phyloP scores from a whole-genome alignment of 2,113 vertebrate species.

The Mungos mungo region DNA sequence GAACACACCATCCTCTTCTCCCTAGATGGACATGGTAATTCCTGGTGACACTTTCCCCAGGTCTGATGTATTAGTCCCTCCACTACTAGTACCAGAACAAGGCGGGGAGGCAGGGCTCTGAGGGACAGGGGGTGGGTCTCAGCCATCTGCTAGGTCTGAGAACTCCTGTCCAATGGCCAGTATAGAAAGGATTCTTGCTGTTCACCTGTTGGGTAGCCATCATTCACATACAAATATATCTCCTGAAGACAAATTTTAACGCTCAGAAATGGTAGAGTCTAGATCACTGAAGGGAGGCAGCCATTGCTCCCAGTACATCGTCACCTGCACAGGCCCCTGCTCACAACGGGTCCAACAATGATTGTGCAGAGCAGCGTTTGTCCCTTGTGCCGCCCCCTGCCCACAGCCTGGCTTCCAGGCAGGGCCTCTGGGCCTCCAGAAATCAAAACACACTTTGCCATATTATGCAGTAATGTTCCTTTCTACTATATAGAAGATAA shows the following conservation, averaged over 20 bases:
- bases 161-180: neutral
- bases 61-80: neutral
- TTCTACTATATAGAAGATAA: neutral
- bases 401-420: neutral
- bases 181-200: neutral
- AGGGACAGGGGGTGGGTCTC: neutral
- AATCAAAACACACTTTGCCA: neutral
- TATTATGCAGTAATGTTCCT: neutral
- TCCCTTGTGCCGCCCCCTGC: neutral
- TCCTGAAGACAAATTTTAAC: neutral
- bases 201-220: neutral
- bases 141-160: neutral
- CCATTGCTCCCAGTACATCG: neutral
- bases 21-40: neutral
- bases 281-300: neutral
- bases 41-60: neutral
- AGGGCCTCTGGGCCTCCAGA: neutral
- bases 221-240: neutral
- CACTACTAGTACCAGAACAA: neutral
- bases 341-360: too few species aligned
- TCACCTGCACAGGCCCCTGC: neutral
- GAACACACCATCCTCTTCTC: neutral
- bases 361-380: fast-evolving
- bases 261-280: neutral
- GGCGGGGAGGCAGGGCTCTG: too few species aligned